phyloP scores from a whole-genome alignment of 1,140 invertebrate genomes.

The Ceratosolen solmsi region DNA sequence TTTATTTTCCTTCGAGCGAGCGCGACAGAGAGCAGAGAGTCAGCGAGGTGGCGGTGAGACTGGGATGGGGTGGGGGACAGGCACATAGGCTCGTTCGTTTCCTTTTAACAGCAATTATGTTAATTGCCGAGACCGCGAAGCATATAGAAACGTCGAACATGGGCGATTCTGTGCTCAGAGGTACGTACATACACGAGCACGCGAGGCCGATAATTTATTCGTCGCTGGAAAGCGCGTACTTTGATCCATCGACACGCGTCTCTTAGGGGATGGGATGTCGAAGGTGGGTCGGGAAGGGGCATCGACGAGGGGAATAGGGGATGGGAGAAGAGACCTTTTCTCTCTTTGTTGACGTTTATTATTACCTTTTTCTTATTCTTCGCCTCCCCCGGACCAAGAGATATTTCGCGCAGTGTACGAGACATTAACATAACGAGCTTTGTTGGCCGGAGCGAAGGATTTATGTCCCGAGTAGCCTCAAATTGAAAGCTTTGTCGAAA shows the following conservation, averaged over 20 bases:
- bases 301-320: no score
- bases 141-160: slow-evolving; percentile 42
- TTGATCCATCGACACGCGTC: slow-evolving; percentile 41
- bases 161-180: background rate
- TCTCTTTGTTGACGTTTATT: background rate
- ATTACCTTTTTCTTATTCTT: slow-evolving; percentile 4
- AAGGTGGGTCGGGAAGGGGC: background rate
- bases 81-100: slow-evolving; percentile 13
- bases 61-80: background rate
- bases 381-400: background rate
- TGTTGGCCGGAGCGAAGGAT: background rate
- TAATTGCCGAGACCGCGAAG: slow-evolving; percentile 27
- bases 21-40: background rate
- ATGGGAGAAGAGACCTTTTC: background rate
- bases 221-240: background rate
- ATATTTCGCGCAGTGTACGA: background rate
- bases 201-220: slow-evolving; percentile 45
- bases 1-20: no score
- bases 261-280: background rate
- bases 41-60: no score
- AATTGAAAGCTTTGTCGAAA: slow-evolving; percentile 42
- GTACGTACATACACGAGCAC: slow-evolving; percentile 4
- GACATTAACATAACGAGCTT: slow-evolving; percentile 13
- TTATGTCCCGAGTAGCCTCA: background rate
- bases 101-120: slow-evolving; percentile 50